These are phyloP conservation scores for Tanypteryx hageni DNA, from an alignment of 2,888 invertebrate species.

Conservation along the genomic window DNA sequence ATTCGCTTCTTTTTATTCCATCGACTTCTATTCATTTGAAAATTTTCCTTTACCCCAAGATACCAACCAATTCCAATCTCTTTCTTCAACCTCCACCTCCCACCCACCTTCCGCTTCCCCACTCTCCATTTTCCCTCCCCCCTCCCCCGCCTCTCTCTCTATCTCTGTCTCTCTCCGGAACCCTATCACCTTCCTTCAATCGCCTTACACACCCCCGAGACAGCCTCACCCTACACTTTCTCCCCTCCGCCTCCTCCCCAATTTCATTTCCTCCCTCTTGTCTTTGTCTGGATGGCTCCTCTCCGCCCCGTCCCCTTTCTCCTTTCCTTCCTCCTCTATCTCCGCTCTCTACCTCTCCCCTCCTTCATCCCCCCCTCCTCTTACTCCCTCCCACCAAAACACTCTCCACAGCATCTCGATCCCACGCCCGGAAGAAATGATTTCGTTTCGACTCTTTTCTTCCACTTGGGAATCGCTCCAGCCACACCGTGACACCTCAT, in stretches of 20 bases:
- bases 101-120: neutral
- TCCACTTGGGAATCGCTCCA: conserved; percentile 45
- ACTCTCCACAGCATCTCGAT: conserved; percentile 3
- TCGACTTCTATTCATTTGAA: conserved; percentile 31
- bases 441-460: conserved; percentile 61
- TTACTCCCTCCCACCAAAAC: neutral
- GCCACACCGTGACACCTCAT: conserved; percentile 47
- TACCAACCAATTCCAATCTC: conserved; percentile 20
- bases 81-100: neutral
- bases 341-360: neutral
- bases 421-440: conserved; percentile 44
- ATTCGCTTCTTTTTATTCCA: conserved; percentile 52
- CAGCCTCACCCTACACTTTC: neutral
- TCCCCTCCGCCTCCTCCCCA: neutral
- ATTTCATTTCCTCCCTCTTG: conserved; percentile 62
- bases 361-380: neutral
- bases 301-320: too few relatives aligned
- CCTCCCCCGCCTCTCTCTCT: neutral
- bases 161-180: neutral
- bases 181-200: conserved; percentile 10
- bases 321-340: too few relatives aligned
- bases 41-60: conserved; percentile 25
- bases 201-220: neutral
- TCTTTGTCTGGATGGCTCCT: neutral
- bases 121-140: neutral